These are phyloP conservation scores for Lithophane semibrunnea DNA, from an alignment of 2,888 invertebrate species.

Conservation along the genomic window DNA sequence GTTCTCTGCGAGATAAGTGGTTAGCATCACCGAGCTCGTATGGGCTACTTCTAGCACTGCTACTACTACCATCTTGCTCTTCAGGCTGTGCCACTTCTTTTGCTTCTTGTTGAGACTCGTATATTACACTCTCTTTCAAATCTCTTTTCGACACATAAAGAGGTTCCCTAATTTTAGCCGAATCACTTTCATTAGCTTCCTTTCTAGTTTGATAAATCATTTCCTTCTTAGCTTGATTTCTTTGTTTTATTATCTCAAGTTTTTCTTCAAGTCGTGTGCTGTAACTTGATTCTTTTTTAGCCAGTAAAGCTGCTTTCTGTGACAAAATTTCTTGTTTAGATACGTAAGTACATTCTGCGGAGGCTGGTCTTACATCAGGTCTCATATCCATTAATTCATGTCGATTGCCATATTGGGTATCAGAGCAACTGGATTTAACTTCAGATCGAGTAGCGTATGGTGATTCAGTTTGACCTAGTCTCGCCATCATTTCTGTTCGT, in stretches of 20 bases:
- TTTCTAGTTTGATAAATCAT: slow-evolving; percentile 89
- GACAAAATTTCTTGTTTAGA: slow-evolving; percentile 88
- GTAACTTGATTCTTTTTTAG: slow-evolving; percentile 85
- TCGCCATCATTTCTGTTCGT: slow-evolving; percentile 86
- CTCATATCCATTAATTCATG: slow-evolving; percentile 80
- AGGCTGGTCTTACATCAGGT: slow-evolving; percentile 82
- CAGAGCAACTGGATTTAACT: slow-evolving; percentile 87
- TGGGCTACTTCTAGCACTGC: slow-evolving; percentile 85
- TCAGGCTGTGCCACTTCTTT: slow-evolving; percentile 78
- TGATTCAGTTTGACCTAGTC: slow-evolving; percentile 83
- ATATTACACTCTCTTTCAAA: slow-evolving; percentile 88
- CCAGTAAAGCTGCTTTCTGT: slow-evolving; percentile 87
- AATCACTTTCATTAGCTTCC: slow-evolving; percentile 87
- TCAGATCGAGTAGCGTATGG: slow-evolving; percentile 84
- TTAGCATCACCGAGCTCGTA: slow-evolving; percentile 89
- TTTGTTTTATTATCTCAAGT: slow-evolving; percentile 88
- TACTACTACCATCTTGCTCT: slow-evolving; percentile 70
- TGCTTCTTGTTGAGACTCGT: slow-evolving; percentile 88
- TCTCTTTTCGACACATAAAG: slow-evolving; percentile 89
- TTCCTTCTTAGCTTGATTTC: slow-evolving; percentile 89
- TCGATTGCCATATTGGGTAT: slow-evolving; percentile 79
- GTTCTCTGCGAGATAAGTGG: slow-evolving; percentile 87
- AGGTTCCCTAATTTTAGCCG: slow-evolving; percentile 86
- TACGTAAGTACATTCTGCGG: slow-evolving; percentile 88
- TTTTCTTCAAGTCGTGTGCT: slow-evolving; percentile 86